phyloP scores from a whole-genome alignment of 2,113 vertebrate genomes.

The Oryzias woworae region DNA sequence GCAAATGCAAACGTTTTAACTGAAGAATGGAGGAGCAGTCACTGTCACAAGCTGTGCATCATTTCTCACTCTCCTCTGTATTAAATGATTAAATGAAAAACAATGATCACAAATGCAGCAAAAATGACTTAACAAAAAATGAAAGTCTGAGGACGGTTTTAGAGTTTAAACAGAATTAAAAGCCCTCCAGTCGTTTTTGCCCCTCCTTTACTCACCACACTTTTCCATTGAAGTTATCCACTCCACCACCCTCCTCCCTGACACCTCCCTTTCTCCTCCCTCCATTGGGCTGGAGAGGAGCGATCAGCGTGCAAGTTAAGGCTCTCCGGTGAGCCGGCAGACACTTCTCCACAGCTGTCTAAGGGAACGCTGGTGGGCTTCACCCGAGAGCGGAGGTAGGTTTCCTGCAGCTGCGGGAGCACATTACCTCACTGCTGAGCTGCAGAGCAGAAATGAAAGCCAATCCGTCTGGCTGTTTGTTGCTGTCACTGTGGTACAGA shows the following conservation, averaged over 20 bases:
- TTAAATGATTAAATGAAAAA: too few species aligned
- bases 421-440: conserved; percentile 40
- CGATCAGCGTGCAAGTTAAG: conserved; percentile 74
- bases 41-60: too few species aligned
- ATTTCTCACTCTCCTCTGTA: too few species aligned
- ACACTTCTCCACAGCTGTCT: conserved; percentile 44
- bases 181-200: conserved; percentile 14
- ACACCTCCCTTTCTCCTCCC: conserved; percentile 64
- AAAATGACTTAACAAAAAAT: too few species aligned
- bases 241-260: conserved; percentile 38
- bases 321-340: conserved; percentile 62
- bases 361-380: conserved; percentile 24
- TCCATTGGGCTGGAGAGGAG: conserved; percentile 54
- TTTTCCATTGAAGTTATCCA: conserved; percentile 52
- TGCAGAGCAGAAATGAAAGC: not conserved
- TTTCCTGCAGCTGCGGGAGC: conserved; percentile 36
- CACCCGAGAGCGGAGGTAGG: conserved; percentile 48
- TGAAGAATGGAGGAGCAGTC: too few species aligned
- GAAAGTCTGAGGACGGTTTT: not conserved
- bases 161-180: conserved; percentile 53
- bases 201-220: conserved; percentile 26
- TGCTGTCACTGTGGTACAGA: not conserved
- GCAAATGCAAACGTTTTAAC: too few species aligned
- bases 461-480: not conserved
- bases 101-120: too few species aligned